These are phyloP conservation scores for Lasioglossum vierecki DNA, from an alignment of 2,888 invertebrate genomes.

Conservation along the genomic window DNA sequence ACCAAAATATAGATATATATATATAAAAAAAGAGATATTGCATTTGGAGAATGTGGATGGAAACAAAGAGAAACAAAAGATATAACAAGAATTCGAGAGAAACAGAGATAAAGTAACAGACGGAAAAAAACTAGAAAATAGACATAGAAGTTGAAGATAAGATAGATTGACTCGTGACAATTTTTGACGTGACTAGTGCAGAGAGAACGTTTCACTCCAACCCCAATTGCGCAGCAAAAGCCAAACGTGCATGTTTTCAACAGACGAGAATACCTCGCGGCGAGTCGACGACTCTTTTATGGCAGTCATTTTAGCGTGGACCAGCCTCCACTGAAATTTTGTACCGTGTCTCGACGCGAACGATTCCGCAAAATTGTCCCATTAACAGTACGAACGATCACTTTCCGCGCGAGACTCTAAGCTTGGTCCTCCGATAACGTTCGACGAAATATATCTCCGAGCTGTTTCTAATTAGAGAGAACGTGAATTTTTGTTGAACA, in stretches of 20 bases:
- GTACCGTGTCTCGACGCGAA: not conserved
- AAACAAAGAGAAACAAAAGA: slow-evolving; percentile 24
- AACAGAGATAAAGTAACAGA: slow-evolving; percentile 26
- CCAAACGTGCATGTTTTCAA: slow-evolving; percentile 78
- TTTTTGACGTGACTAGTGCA: slow-evolving; percentile 69
- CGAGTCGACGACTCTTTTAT: slow-evolving; percentile 77
- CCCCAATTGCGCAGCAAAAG: slow-evolving; percentile 78
- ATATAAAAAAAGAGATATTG: slow-evolving; percentile 11
- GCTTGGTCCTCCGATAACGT: too few relatives aligned
- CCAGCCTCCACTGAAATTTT: slow-evolving; percentile 66
- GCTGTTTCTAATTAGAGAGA: slow-evolving; percentile 2
- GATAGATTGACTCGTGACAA: slow-evolving; percentile 71
- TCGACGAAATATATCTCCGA: not conserved
- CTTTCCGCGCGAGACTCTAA: not conserved
- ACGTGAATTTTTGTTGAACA: slow-evolving; percentile 10
- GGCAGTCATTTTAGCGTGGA: slow-evolving; percentile 60
- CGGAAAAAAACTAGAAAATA: slow-evolving; percentile 31
- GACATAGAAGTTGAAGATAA: slow-evolving; percentile 34
- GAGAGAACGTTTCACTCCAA: slow-evolving; percentile 75
- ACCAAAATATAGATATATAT: slow-evolving; percentile 1
- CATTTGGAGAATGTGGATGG: slow-evolving; percentile 14
- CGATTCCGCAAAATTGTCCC: not conserved
- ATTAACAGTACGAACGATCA: not conserved
- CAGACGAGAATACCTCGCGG: slow-evolving; percentile 69
- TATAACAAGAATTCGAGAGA: slow-evolving; percentile 6